phyloP scores from a whole-genome alignment of 2,113 vertebrate species.

The Calyptommatus sinebrachiatus region DNA sequence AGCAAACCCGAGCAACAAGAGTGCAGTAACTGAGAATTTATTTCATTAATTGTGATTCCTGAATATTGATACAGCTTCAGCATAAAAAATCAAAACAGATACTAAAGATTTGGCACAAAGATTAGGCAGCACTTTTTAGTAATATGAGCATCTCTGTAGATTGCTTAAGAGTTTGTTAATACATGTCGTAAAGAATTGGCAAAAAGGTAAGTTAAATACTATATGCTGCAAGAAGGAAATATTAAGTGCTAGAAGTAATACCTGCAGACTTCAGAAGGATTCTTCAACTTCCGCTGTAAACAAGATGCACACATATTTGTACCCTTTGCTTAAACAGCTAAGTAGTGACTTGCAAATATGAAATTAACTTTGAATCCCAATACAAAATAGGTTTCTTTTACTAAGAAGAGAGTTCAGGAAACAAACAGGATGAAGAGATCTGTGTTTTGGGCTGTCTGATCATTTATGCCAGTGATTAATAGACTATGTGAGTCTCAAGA shows the following conservation, averaged over 20 bases:
- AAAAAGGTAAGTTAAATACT: background rate
- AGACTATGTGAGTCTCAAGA: accelerated
- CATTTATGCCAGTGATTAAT: accelerated
- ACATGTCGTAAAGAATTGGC: background rate
- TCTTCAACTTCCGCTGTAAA: too few species aligned
- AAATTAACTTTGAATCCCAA: background rate
- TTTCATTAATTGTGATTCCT: background rate
- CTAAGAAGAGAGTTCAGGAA: background rate
- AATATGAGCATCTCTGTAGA: constrained; percentile 8
- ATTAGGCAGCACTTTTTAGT: background rate
- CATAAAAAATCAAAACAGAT: background rate
- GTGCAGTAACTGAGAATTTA: background rate
- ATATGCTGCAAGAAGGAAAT: background rate
- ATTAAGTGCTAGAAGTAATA: background rate
- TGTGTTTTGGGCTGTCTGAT: accelerated
- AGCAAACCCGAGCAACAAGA: background rate
- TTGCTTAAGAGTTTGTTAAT: background rate
- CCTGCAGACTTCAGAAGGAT: background rate
- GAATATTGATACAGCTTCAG: background rate
- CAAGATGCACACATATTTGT: background rate
- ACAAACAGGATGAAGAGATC: background rate
- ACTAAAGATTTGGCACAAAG: background rate
- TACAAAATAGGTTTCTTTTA: background rate
- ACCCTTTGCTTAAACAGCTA: background rate
- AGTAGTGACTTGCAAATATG: background rate